Conservation (phyloP, 2,888 invertebrate genomes). For the Erebia ligea region DNA sequence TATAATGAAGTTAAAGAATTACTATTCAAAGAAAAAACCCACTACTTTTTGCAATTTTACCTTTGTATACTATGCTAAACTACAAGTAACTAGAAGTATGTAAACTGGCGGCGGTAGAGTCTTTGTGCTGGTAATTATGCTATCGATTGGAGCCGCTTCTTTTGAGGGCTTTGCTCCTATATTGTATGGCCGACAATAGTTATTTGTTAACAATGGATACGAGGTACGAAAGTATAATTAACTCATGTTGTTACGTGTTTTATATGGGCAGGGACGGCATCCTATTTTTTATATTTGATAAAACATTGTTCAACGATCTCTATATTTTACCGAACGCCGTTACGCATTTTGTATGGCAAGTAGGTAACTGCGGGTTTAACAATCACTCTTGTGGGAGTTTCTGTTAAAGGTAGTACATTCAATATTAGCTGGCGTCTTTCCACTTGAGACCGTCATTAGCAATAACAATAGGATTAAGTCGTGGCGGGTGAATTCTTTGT, state of each 20-base stretch:
- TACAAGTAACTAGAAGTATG: neutral
- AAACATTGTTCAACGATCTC: neutral
- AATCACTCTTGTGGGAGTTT: too few species aligned
- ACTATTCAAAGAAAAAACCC: neutral
- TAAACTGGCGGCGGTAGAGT: neutral
- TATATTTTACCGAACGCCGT: too few species aligned
- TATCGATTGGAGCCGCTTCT: neutral
- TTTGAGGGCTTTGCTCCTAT: constrained; percentile 6
- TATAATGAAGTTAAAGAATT: too few species aligned
- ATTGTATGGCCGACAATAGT: constrained; percentile 28
- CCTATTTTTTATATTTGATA: neutral
- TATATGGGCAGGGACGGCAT: neutral
- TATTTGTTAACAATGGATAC: constrained; percentile 35
- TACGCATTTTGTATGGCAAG: too few species aligned
- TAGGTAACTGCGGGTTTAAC: too few species aligned
- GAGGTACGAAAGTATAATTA: constrained; percentile 15
- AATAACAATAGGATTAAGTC: too few species aligned
- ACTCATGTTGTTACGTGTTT: neutral
- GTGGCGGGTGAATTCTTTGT: too few species aligned
- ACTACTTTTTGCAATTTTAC: neutral
- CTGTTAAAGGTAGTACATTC: too few species aligned
- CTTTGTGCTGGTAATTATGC: constrained; percentile 4
- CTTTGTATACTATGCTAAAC: neutral
- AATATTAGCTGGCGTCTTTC: too few species aligned
- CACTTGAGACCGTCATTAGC: too few species aligned